These are phyloP conservation scores for Agrilus cyanescens DNA, from an alignment of 2,888 invertebrate species.

Conservation along the genomic window DNA sequence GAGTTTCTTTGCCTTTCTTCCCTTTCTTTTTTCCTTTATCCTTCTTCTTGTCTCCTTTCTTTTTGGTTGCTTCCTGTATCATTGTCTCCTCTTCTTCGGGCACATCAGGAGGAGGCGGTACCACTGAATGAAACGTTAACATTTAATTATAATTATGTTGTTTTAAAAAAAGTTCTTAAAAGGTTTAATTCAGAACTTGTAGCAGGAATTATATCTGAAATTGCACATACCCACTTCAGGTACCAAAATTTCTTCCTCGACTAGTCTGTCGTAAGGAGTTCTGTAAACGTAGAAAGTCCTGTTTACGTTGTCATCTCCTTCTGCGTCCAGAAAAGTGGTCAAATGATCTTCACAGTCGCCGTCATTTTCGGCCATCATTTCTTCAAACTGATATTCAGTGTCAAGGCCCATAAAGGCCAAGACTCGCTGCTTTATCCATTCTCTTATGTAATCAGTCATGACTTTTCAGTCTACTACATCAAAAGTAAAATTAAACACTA, in stretches of 20 bases:
- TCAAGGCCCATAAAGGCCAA: conserved; percentile 45
- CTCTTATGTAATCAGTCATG: conserved; percentile 43
- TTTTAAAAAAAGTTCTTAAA: no score
- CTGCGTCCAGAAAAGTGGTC: conserved; percentile 41
- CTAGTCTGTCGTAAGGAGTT: conserved; percentile 57
- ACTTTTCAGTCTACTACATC: no score
- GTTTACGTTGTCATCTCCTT: conserved; percentile 40
- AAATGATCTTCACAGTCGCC: conserved; percentile 43
- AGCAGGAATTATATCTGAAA: no score
- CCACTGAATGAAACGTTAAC: conserved; percentile 16
- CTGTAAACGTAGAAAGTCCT: conserved; percentile 55
- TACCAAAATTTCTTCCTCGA: conserved; percentile 62
- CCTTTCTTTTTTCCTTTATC: conserved; percentile 19
- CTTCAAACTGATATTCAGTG: conserved; percentile 44
- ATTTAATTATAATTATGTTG: no score
- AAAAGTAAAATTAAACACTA: no score
- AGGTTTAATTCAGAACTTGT: no score
- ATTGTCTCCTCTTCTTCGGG: conserved; percentile 9
- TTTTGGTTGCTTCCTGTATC: conserved; percentile 16
- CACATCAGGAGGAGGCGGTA: conserved; percentile 13
- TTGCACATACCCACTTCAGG: conserved; percentile 54
- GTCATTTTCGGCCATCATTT: conserved; percentile 42
- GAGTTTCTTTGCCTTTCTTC: conserved; percentile 26
- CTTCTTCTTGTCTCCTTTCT: conserved; percentile 17
- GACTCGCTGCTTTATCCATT: conserved; percentile 59